Evolutionary conservation across 2,797 vertebrate genomes (phyloP).

Genomic region (Epinephelus coioides): DNA sequence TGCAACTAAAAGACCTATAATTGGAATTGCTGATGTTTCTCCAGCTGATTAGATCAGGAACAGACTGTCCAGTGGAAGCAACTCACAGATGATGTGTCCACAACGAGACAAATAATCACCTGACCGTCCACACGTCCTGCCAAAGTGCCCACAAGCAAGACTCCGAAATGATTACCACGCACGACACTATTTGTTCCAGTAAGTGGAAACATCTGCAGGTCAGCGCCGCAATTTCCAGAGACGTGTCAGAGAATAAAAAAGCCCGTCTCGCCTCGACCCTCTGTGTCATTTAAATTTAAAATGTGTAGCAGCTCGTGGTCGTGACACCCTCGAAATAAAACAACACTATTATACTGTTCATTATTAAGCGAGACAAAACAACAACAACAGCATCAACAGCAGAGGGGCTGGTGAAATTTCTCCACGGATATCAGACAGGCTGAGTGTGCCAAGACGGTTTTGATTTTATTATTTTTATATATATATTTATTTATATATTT

Average conservation of each 20-base stretch:
- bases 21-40: not conserved
- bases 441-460: constrained; percentile 62
- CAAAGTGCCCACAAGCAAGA: constrained; percentile 19
- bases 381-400: constrained; percentile 18
- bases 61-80: not conserved
- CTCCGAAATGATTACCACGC: not conserved
- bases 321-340: constrained; percentile 20
- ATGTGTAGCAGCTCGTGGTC: constrained; percentile 24
- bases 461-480: constrained; percentile 36
- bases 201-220: constrained; percentile 34
- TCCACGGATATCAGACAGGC: constrained; percentile 65
- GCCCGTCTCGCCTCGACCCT: constrained; percentile 1
- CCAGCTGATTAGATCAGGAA: not conserved
- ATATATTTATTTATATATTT: constrained; percentile 32
- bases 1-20: not conserved
- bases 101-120: not conserved
- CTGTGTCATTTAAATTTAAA: not conserved
- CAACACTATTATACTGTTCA: constrained; percentile 30
- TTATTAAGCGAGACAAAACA: constrained; percentile 41
- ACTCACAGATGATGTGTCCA: not conserved
- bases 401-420: constrained; percentile 51
- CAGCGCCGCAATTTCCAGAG: constrained; percentile 26
- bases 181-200: not conserved
- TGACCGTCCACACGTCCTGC: not conserved
- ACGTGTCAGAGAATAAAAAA: constrained; percentile 26